phyloP scores from a whole-genome alignment of 2,113 vertebrate species.

The Leucopsar rothschildi region DNA sequence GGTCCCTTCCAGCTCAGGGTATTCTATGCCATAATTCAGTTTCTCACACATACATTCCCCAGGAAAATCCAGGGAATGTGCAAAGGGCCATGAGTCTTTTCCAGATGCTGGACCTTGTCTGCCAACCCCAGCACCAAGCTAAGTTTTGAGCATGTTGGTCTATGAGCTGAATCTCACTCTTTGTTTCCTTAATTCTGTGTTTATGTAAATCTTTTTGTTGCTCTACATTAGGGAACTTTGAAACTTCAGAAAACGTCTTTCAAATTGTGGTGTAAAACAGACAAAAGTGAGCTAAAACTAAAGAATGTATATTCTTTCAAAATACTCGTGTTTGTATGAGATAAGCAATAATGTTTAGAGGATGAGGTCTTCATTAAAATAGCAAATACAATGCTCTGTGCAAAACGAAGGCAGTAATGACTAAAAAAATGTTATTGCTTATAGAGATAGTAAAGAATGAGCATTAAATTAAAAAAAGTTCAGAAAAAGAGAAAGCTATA shows the following conservation, averaged over 20 bases:
- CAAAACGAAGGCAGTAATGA: neutral
- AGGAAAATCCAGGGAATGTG: neutral
- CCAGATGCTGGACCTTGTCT: neutral
- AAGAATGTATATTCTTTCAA: neutral
- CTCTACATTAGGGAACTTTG: neutral
- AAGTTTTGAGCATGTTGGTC: neutral
- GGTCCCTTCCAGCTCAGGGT: neutral
- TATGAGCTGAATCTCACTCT: neutral
- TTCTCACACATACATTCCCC: neutral
- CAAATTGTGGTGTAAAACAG: neutral
- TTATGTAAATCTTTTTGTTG: neutral
- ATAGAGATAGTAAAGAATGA: neutral
- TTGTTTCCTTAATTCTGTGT: rapidly evolving
- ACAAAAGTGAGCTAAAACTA: neutral
- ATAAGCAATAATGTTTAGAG: neutral
- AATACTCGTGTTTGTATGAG: neutral
- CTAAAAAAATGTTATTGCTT: neutral
- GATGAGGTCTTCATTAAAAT: neutral
- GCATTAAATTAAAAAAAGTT: neutral
- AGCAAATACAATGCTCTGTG: neutral
- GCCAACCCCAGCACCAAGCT: neutral
- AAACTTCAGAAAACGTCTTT: neutral
- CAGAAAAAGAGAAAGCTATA: neutral
- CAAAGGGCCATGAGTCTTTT: neutral
- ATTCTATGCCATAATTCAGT: neutral